Evolutionary conservation across 1,140 invertebrate genomes (phyloP), one percentile per base, ranked within the genome.

Genomic region (Zaprionus vittiger): DNA sequence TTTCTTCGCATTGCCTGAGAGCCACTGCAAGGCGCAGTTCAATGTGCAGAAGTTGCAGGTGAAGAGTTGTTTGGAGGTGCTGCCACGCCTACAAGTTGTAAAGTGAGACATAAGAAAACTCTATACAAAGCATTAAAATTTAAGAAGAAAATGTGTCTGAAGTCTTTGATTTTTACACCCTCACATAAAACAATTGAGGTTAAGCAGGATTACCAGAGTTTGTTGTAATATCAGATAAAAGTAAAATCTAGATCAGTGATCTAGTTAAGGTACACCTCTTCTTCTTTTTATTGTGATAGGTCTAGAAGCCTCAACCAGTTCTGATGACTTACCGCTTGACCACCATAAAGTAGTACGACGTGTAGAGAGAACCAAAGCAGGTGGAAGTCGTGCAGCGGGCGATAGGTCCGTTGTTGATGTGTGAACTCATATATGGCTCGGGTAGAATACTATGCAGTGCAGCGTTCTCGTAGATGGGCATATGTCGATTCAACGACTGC

Each of bases 321-420:
- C 31, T 34, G 9, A 47, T 12, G 17, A 80, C 80, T 77, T 57
- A 93, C 92, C 91, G 80, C 41, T 93, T 93, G 24, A 93, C 86
- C 31, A 92, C 76, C 87, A 92, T 91, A 70, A 93, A 92, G 80
- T 93, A 92, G 79, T 92, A 93, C 17, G 87, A 79, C 26, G 91
- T 92, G 65, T 91, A 93, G 56, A 93, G 67, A 37, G 79, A 89
- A 37, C 86, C 68, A 20, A 82, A 87, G 41, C 92, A 93, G 70
- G 79, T 83, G 59, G 73, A 64, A 17, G 75, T 74, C 14, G 91
- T 90, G 82, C 92, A 93, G 14, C 83, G 77, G 14, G 80, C 86
- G 20, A 81, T 92, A 41, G 92, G 78, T 14, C 92, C 92, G 71
- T 92, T 90, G 37, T 82, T 86, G 28, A 92, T 86, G 49, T 91